A percentile compares a stretch with the other conserved stretches of the same genome.
Conservation (phyloP, 1,140 invertebrate species). For the Drosophila ficusphila region DNA sequence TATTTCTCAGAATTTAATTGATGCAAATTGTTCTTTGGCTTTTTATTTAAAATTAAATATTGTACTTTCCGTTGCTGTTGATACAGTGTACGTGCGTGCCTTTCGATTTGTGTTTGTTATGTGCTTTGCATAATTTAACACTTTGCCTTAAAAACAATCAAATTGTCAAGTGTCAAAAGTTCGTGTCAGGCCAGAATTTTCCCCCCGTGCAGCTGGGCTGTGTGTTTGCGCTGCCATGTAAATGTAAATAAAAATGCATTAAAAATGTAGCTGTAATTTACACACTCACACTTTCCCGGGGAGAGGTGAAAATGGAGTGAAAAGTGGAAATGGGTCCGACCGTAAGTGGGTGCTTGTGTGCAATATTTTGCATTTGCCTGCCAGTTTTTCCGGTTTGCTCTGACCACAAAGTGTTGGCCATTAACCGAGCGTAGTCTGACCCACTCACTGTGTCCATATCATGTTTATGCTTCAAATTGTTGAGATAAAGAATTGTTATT, state of each 20-base stretch:
- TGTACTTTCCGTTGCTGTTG: slow-evolving; percentile 24
- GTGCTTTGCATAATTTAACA: slow-evolving; percentile 74
- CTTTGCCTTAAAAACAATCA: slow-evolving; percentile 79
- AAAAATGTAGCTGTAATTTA: slow-evolving; percentile 70
- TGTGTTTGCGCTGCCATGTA: slow-evolving; percentile 25
- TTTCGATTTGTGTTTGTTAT: slow-evolving; percentile 49
- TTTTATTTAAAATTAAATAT: slow-evolving; percentile 25
- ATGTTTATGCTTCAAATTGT: slow-evolving; percentile 5
- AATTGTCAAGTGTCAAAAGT: slow-evolving; percentile 78
- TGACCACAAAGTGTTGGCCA: slow-evolving; percentile 76
- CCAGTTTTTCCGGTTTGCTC: slow-evolving; percentile 56
- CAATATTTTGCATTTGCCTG: slow-evolving; percentile 52
- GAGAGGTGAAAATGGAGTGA: slow-evolving; percentile 2
- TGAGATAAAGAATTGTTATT: no score
- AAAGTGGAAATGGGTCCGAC: slow-evolving; percentile 17
- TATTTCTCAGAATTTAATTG: slow-evolving; percentile 31
- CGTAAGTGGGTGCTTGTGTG: slow-evolving; percentile 46
- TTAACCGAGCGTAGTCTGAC: slow-evolving; percentile 42
- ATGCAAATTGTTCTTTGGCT: slow-evolving; percentile 32
- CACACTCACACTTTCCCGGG: slow-evolving; percentile 27
- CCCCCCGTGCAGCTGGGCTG: neutral
- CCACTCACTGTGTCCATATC: slow-evolving; percentile 10
- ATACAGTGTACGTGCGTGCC: slow-evolving; percentile 23
- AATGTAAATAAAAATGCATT: slow-evolving; percentile 75
- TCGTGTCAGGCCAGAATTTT: slow-evolving; percentile 37